phyloP scores from a whole-genome alignment of 1,140 invertebrate genomes.

The Drosophila repleta region DNA sequence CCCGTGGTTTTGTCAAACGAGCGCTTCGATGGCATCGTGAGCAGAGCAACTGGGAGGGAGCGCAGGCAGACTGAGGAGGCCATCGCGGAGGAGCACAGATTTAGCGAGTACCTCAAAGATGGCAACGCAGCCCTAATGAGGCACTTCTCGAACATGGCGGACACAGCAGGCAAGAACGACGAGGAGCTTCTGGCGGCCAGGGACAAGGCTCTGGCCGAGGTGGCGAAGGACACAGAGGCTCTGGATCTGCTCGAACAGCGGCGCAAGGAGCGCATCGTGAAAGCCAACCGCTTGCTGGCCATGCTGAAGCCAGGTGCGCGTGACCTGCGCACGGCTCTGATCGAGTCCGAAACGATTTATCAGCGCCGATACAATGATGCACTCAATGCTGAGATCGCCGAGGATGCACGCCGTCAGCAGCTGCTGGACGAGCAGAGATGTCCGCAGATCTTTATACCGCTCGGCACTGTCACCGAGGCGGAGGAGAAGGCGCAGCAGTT shows the following conservation, averaged over 20 bases:
- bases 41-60: conserved; percentile 32
- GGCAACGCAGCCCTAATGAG: conserved; percentile 57
- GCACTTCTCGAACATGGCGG: conserved; percentile 41
- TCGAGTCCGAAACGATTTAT: conserved; percentile 46
- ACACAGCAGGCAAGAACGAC: not conserved
- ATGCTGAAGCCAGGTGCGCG: conserved; percentile 56
- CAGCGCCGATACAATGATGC: conserved; percentile 42
- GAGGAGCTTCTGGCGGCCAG: conserved; percentile 5
- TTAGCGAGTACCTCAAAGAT: conserved; percentile 62
- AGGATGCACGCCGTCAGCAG: conserved; percentile 37
- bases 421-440: conserved; percentile 46
- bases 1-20: conserved; percentile 60
- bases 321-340: conserved; percentile 42
- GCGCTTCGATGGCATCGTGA: conserved; percentile 44
- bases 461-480: conserved; percentile 34
- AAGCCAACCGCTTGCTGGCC: conserved; percentile 47
- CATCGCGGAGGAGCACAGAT: conserved; percentile 62
- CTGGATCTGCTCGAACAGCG: conserved; percentile 17
- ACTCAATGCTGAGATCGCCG: conserved; percentile 49
- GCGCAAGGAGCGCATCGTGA: conserved; percentile 61
- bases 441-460: conserved; percentile 48
- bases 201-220: not conserved
- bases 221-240: conserved; percentile 1
- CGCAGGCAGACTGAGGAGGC: conserved; percentile 27
- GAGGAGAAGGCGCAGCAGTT: conserved; percentile 28